Base-by-base conservation (phyloP, 2,888 invertebrate species). In the Zhengitettix transpicula region DNA sequence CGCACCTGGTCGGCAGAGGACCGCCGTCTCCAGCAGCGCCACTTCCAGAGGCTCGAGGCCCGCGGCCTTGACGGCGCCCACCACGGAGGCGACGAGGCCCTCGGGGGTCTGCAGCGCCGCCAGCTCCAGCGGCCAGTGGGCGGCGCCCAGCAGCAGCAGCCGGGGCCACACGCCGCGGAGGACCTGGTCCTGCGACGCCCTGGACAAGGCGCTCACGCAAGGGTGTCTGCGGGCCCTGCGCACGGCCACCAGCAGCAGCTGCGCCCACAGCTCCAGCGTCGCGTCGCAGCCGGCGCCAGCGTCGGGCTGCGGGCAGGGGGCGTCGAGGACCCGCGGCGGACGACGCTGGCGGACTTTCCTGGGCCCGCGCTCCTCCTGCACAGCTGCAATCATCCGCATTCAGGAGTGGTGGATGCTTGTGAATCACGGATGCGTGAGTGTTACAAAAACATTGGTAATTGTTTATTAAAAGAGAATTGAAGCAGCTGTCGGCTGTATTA, bases 361-460 rank as follows among this genome's bases (percentile, higher is more conserved):
- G 0, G 90, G 90, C 0, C 90, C 90, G 59, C 90, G 77, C 71
- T 90, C 90, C 70, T 87, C 85, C 74, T 91, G 90, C 0, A 90
- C 90, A 16, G 90, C 89, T 87, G 67, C 28, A n/a, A n/a, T n/a
- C n/a, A n/a, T n/a, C n/a, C n/a, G n/a, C n/a, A n/a, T n/a, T n/a
- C n/a, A n/a, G n/a, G n/a, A n/a, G n/a, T n/a, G n/a, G n/a, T n/a
- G n/a, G n/a, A n/a, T n/a, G n/a, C n/a, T n/a, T n/a, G n/a, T n/a
- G n/a, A n/a, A n/a, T n/a, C n/a, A n/a, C n/a, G n/a, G n/a, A n/a
- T n/a, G n/a, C n/a, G n/a, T n/a, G n/a, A n/a, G n/a, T n/a, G n/a
- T n/a, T n/a, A n/a, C n/a, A n/a, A n/a, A n/a, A n/a, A n/a, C n/a
- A n/a, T n/a, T n/a, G n/a, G n/a, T n/a, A n/a, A n/a, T n/a, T n/a